Evolutionary conservation across 2,888 invertebrate species (phyloP).

Genomic region (Odontocerum albicorne): DNA sequence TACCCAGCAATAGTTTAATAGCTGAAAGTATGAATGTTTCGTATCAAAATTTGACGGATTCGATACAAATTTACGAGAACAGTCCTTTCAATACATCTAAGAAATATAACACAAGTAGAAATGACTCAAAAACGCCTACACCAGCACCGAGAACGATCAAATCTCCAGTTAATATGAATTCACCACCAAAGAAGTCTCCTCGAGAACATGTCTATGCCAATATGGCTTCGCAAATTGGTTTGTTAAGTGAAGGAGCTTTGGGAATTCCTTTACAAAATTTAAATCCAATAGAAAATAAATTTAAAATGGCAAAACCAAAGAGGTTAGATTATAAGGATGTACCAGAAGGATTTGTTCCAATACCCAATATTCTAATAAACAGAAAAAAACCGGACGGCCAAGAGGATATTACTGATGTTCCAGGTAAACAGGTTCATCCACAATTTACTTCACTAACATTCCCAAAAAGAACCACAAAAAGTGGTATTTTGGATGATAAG

Average conservation of each 20-base stretch:
- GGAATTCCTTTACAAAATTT: constrained; percentile 11
- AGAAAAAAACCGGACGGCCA: too few species aligned
- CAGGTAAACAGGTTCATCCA: constrained; percentile 1
- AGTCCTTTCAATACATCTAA: constrained; percentile 42
- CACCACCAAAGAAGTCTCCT: constrained; percentile 46
- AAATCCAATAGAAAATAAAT: constrained; percentile 41
- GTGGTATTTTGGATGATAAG: constrained; percentile 33
- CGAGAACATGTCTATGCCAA: constrained; percentile 62
- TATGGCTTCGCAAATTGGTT: constrained; percentile 44
- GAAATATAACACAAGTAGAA: constrained; percentile 50
- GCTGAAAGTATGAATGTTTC: constrained; percentile 36
- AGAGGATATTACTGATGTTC: too few species aligned
- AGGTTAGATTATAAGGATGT: too few species aligned
- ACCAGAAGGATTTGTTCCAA: too few species aligned
- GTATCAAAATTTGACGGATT: constrained; percentile 68
- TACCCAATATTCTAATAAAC: too few species aligned
- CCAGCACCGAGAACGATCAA: constrained; percentile 61
- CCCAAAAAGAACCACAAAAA: constrained; percentile 39
- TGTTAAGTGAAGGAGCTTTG: constrained; percentile 8
- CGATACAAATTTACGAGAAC: constrained; percentile 66
- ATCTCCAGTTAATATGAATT: constrained; percentile 42
- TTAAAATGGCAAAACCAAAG: not conserved
- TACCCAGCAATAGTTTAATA: constrained; percentile 13
- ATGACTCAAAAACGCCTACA: constrained; percentile 56
- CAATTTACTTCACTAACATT: constrained; percentile 27